A percentile compares a stretch with the other conserved stretches of the same genome.
phyloP scores from a whole-genome alignment of 2,113 vertebrate genomes.

The Noturus placidus region DNA sequence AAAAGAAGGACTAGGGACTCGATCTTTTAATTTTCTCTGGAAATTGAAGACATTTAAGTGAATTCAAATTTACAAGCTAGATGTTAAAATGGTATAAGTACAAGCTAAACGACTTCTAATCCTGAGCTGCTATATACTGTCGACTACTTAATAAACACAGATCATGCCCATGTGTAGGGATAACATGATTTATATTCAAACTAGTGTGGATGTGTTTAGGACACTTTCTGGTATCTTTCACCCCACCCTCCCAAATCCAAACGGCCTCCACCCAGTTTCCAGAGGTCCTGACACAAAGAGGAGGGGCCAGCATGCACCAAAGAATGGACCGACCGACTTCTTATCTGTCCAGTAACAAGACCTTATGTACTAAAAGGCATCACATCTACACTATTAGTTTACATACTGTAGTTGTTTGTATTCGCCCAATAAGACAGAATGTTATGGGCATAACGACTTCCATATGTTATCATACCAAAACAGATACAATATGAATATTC shows the following conservation, averaged over 20 bases:
- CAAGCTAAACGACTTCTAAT: background rate
- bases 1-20: background rate
- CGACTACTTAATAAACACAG: background rate
- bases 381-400: background rate
- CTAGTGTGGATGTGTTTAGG: background rate
- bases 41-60: background rate
- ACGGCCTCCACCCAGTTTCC: slow-evolving; percentile 5
- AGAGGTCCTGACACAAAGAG: slow-evolving; percentile 24
- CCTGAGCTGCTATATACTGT: background rate
- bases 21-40: background rate
- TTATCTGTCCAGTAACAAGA: background rate
- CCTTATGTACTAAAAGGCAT: background rate
- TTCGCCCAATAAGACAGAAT: background rate
- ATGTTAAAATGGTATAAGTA: background rate
- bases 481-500: background rate
- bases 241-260: background rate
- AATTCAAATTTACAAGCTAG: background rate
- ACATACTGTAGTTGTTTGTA: background rate
- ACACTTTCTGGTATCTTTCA: slow-evolving; percentile 1
- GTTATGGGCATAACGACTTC: background rate
- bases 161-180: background rate
- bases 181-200: background rate
- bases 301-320: slow-evolving; percentile 24
- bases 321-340: background rate
- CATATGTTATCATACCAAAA: background rate